Conservation (phyloP, 2,888 invertebrate species). For the Heliconius ismenius region DNA sequence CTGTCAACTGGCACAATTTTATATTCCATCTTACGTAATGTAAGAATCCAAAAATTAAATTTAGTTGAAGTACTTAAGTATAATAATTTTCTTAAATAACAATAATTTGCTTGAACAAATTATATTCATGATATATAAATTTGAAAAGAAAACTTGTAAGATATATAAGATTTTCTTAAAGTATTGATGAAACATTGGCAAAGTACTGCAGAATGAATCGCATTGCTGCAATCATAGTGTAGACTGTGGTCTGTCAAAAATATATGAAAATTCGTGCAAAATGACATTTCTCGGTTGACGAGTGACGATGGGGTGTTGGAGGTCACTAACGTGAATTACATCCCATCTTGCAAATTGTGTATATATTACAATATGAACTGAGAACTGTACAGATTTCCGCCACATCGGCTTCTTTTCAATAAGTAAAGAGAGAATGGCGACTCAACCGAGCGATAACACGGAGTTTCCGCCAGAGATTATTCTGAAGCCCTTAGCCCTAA, state of each 20-base stretch:
- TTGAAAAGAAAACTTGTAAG: not conserved
- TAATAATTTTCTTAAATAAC: not conserved
- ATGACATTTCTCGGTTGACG: conserved; percentile 44
- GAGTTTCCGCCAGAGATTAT: conserved; percentile 92
- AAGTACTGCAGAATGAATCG: conserved; percentile 26
- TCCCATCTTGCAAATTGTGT: conserved; percentile 38
- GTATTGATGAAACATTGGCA: conserved; percentile 15
- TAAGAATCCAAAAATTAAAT: not conserved
- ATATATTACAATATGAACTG: conserved; percentile 51
- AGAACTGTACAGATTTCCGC: conserved; percentile 16
- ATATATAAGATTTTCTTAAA: not conserved
- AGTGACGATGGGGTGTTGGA: conserved; percentile 62
- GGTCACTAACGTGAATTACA: conserved; percentile 45
- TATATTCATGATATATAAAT: not conserved
- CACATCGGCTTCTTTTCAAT: conserved; percentile 22
- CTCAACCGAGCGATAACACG: conserved; percentile 80
- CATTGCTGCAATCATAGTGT: conserved; percentile 23
- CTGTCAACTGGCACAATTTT: not conserved
- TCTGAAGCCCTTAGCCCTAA: conserved; percentile 91
- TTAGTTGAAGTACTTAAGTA: not conserved
- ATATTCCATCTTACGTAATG: not conserved
- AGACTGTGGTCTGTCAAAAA: conserved; percentile 23
- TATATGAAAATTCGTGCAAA: not conserved
- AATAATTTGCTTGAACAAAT: not conserved
- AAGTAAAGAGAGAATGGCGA: conserved; percentile 70